Evolutionary conservation across 1,140 invertebrate species (phyloP), one percentile per base, ranked within the genome.

Genomic region (Drosophila sp.): DNA sequence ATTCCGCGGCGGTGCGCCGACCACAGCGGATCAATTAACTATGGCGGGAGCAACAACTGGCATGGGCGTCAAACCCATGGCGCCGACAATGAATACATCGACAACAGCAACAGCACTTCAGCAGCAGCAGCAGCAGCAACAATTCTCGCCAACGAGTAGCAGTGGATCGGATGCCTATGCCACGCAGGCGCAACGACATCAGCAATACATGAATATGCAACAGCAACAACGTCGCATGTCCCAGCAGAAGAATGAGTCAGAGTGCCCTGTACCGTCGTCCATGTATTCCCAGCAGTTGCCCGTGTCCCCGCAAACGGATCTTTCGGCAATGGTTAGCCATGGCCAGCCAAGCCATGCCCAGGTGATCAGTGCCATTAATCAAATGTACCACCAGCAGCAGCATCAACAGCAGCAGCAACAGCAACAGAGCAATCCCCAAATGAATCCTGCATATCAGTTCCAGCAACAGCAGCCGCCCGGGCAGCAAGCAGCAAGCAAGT

Each of bases 1-100:
- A 78, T 94, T 92, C 90, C 93, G 93, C 92, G 79, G 72, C 7
- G 92, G 89, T 4, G 38, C 92, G 86, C 75, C 62, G 82, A 64
- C 83, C 41, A 75, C 66, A n/a, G 32, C 76, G 30, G 83, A 87
- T 32, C 17, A 50, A 23, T 0, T 66, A 33, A 41, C 61, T 10
- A 55, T 68, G 60, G 23, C 61, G 25, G 55, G 50, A 8, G 23
- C 44, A 10, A 4, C 23, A 2, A 23, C 10, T 50, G 44, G 44
- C 1, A 54, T 58, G 4, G 40, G 10, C 11, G 64, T 70, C 0
- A 77, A 79, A 17, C 33, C 56, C 5, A 64, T 32, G 2, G 47
- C 11, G 3, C 33, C 44, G 5, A 11, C 55, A 58, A 32, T 57
- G 10, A 17, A 17, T 17, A 38, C 58, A 38, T 44, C 57, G 11